Percentiles rank a stretch among this genome's conserved stretches.
phyloP scores from a whole-genome alignment of 2,888 invertebrate species.

The Drosophila acutilabella region DNA sequence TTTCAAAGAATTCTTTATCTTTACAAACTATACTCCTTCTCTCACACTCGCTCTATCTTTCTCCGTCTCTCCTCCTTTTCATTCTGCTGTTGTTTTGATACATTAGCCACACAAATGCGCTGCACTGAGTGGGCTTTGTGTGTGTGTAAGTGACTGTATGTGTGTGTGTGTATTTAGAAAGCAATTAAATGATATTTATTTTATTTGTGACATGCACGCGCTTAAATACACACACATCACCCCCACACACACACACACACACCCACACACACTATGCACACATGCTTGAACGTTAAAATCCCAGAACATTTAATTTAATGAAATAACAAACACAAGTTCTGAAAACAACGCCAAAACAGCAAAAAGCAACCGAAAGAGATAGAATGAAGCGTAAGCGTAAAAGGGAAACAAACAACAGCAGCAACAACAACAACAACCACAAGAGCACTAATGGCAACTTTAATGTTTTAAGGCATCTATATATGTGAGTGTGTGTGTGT shows the following conservation, averaged over 20 bases:
- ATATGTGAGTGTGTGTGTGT: constrained; percentile 24
- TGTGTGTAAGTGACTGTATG: constrained; percentile 6
- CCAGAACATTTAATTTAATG: constrained; percentile 77
- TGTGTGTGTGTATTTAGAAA: constrained; percentile 48
- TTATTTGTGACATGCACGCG: constrained; percentile 55
- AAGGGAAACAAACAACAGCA: constrained; percentile 15
- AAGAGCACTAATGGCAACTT: constrained; percentile 71
- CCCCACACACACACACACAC: constrained; percentile 17
- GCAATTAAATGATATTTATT: constrained; percentile 73
- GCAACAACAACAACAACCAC: constrained; percentile 1
- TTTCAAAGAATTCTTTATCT: constrained; percentile 8
- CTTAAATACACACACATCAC: constrained; percentile 33
- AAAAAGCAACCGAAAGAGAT: constrained; percentile 43
- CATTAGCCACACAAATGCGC: constrained; percentile 51
- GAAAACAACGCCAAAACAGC: constrained; percentile 66
- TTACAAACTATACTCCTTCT: not conserved
- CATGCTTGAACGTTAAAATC: constrained; percentile 45
- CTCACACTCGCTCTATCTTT: not conserved
- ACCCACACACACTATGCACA: not conserved
- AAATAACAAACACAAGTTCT: constrained; percentile 76
- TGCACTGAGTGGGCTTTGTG: constrained; percentile 2
- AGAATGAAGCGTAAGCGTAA: constrained; percentile 10
- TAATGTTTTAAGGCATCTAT: constrained; percentile 63
- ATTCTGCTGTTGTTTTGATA: constrained; percentile 26
- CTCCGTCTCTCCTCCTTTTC: not conserved